Evolutionary conservation across 2,888 invertebrate species (phyloP).

Genomic region (Pilophorus perplexus): DNA sequence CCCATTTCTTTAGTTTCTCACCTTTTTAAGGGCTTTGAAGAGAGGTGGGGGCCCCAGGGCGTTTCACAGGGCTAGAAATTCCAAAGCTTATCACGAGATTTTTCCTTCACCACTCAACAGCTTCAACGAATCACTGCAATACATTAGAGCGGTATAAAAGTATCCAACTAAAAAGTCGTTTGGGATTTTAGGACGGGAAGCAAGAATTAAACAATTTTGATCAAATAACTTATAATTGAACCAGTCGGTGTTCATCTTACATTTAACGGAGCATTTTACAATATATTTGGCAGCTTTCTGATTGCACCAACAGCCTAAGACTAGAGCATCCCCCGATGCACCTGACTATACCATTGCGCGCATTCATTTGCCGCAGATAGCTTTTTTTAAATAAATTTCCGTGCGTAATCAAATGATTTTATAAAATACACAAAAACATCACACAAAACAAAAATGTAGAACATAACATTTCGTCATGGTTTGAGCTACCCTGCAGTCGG

Average conservation of each 20-base stretch:
- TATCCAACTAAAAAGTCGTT: background rate
- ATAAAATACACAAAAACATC: background rate
- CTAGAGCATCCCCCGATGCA: slow-evolving; percentile 15
- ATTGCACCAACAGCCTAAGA: slow-evolving; percentile 18
- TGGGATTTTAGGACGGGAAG: no score
- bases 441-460: background rate
- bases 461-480: background rate
- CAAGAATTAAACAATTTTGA: background rate
- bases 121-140: background rate
- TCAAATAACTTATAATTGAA: background rate
- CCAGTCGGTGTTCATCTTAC: no score
- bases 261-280: background rate
- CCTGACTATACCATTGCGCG: slow-evolving; percentile 8
- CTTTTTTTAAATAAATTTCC: background rate
- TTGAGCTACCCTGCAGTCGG: background rate
- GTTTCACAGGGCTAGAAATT: slow-evolving; percentile 31
- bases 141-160: background rate
- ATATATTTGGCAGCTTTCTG: slow-evolving; percentile 5
- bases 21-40: slow-evolving; percentile 34
- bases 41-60: slow-evolving; percentile 11
- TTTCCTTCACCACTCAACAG: background rate
- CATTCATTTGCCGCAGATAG: background rate
- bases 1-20: slow-evolving; percentile 42
- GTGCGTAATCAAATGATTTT: background rate
- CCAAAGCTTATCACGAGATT: background rate